Evolutionary conservation across 2,888 invertebrate species (phyloP), one percentile per base, ranked within the genome.

Genomic region (Platycheirus albimanus): DNA sequence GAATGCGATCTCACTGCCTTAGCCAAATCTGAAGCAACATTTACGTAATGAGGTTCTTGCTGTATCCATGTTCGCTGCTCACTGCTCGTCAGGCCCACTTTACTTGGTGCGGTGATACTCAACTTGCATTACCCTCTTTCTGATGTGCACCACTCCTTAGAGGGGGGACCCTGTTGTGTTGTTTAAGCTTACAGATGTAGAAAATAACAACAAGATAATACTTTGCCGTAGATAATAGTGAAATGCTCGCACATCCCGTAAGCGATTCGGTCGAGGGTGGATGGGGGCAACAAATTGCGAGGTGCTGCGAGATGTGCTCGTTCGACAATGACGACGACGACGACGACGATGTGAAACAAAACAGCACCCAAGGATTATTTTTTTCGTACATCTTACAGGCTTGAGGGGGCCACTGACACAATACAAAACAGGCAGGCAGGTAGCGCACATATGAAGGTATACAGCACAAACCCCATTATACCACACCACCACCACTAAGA

Each of bases 291-390:
- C 71, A 76, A 83, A 77, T 83, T 83, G 81, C 71, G 47, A 76
- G 76, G 81, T 66, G 52, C 74, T 79, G 67, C 54, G 64, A 75
- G 69, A 70, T 80, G 70, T 66, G 70, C 78, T 78, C 78, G 69
- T 74, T 74, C 72, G 78, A 83, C 83, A 83, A 83, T 78, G 78
- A 69, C 63, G 66, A 64, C 49, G n/a, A n/a, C 72, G 78, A 83
- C 83, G 78, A 83, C 74, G 78, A 69, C 63, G 66, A 64, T 43
- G 69, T 83, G 64, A 74, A 78, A 83, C 83, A 83, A 83, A 83
- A 78, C 72, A 78, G 64, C 64, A 63, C 78, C 74, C 78, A 78
- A 78, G 72, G 64, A 69, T 74, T 69, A 51, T 66, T 58, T 74
- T n/a, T n/a, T n/a, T n/a, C n/a, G n/a, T 10, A 56, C 52, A 56